A percentile compares a stretch with the other conserved stretches of the same genome.
Conservation (phyloP, 2,888 invertebrate genomes). For the Amiota mariae region DNA sequence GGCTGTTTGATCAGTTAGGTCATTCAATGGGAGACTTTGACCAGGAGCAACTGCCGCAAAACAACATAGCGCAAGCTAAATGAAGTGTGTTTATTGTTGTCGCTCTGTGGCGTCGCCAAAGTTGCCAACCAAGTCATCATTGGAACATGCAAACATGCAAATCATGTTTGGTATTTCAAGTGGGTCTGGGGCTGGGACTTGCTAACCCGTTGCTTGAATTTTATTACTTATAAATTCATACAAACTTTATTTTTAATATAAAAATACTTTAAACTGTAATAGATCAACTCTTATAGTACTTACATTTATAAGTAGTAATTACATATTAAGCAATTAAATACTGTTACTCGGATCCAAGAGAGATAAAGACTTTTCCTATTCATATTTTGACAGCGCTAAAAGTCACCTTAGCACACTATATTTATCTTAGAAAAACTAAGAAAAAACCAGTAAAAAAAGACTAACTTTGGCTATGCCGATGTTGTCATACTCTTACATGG, state of each 20-base stretch:
- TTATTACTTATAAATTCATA: background rate
- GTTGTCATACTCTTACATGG: too few species aligned
- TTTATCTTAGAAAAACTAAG: background rate
- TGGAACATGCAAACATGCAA: constrained; percentile 42
- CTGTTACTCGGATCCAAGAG: too few species aligned
- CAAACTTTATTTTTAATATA: too few species aligned
- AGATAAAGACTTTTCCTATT: background rate
- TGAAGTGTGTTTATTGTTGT: constrained; percentile 29
- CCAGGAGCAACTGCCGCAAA: background rate
- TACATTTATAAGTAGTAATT: too few species aligned
- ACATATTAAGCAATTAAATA: too few species aligned
- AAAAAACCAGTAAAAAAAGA: too few species aligned
- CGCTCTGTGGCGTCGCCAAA: background rate
- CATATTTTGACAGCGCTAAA: background rate
- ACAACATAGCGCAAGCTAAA: background rate
- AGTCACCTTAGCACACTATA: background rate
- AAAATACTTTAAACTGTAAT: too few species aligned
- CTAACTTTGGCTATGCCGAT: too few species aligned
- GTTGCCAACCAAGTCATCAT: background rate
- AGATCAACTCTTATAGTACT: too few species aligned
- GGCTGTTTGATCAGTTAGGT: background rate
- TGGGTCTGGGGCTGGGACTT: too few species aligned
- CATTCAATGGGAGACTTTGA: background rate
- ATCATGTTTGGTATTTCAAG: constrained; percentile 36
- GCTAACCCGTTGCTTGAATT: background rate